These are phyloP conservation scores for Aphis gossypii DNA, from an alignment of 1,140 invertebrate species.

Conservation along the genomic window DNA sequence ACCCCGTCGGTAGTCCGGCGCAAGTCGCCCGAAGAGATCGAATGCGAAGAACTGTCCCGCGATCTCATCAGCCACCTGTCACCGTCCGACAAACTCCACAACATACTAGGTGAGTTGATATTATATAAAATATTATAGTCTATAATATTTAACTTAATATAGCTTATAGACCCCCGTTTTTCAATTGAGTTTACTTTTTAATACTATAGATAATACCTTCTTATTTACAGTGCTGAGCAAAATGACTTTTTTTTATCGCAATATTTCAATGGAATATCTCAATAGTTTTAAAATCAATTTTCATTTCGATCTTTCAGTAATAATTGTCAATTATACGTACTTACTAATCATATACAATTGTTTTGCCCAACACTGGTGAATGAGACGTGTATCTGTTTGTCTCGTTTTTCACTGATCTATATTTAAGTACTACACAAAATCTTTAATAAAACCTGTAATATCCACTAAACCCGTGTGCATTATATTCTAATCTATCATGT, in stretches of 20 bases:
- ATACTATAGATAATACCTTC: background rate
- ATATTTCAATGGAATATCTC: too few species aligned
- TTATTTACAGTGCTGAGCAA: background rate
- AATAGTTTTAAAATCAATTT: too few species aligned
- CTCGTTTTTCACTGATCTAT: background rate
- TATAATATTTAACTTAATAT: background rate
- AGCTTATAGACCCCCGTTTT: too few species aligned
- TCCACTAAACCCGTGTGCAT: background rate
- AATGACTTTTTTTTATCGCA: too few species aligned
- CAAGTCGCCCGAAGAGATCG: conserved; percentile 74
- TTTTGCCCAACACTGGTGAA: background rate
- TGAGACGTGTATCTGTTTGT: background rate
- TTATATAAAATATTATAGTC: background rate
- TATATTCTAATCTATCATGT: background rate
- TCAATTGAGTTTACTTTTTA: background rate
- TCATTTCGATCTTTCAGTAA: too few species aligned
- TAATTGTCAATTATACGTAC: too few species aligned
- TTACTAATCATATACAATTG: background rate
- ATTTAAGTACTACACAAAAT: background rate
- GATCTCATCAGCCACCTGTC: conserved; percentile 76
- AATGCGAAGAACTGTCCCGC: conserved; percentile 78
- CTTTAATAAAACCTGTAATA: background rate
- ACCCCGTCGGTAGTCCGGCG: conserved; percentile 32
- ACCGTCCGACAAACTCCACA: conserved; percentile 74
- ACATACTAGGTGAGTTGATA: conserved; percentile 70